These are phyloP conservation scores for Agapornis roseicollis DNA, from an alignment of 2,113 vertebrate species.

Conservation along the genomic window DNA sequence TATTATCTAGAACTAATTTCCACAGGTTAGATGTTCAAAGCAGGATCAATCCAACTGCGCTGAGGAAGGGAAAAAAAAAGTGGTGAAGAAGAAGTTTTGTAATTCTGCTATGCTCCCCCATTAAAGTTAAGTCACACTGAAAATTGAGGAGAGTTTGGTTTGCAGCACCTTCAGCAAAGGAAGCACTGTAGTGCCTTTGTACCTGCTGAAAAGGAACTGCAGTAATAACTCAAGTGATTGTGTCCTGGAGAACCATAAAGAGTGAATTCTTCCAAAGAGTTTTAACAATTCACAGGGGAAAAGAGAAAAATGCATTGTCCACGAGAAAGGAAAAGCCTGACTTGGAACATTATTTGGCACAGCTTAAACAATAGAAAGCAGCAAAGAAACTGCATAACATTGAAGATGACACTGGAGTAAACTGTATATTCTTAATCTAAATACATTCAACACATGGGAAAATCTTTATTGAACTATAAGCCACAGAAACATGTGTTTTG, in stretches of 20 bases:
- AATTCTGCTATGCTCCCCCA: neutral
- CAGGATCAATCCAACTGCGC: neutral
- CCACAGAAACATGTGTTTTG: conserved; percentile 41
- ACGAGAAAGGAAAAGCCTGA: neutral
- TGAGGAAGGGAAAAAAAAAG: neutral
- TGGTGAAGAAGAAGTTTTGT: neutral
- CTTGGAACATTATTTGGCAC: neutral
- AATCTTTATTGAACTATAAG: conserved; percentile 33
- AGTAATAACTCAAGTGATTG: neutral
- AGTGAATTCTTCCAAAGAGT: neutral
- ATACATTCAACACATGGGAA: conserved; percentile 24
- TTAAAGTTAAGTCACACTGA: neutral
- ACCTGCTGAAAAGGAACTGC: neutral
- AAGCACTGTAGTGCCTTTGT: neutral
- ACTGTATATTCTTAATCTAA: conserved; percentile 19
- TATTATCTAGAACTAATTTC: neutral
- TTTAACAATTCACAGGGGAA: neutral
- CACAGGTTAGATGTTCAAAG: neutral
- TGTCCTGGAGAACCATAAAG: neutral
- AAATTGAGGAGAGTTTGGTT: neutral
- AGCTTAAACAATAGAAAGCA: neutral
- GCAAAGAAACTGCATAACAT: neutral
- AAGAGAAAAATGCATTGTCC: neutral
- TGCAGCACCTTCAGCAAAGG: neutral
- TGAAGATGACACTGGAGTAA: conserved; percentile 7